Evolutionary conservation across 2,888 invertebrate species (phyloP), one percentile per base, ranked within the genome.

Genomic region (Lasioglossum vierecki): DNA sequence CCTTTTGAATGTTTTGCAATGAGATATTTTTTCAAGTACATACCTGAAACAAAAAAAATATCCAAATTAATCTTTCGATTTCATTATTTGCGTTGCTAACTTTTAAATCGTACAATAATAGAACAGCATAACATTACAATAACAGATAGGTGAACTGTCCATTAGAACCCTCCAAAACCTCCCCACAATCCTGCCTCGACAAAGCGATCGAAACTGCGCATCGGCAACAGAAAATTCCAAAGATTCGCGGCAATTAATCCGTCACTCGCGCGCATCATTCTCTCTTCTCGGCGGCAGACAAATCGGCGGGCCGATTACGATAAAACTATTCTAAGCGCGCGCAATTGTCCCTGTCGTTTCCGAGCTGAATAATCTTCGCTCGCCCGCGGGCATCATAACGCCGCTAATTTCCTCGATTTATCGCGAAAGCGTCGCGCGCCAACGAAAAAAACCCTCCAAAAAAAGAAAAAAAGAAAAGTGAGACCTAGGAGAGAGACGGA

Each of bases 351-450:
- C 26, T 41, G 57, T 41, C 74, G 41, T 26, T 39, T 18, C 74
- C 15, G 68, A 22, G 53, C 9, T 18, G 80, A 80, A 39, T 76
- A 75, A 75, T 76, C 44, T 41, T 22, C 13, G 30, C 30, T 22
- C 63, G 46, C 60, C 75, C 60, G 13, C 46, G 26, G 41, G 44
- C 39, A 41, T 63, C 44, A 49, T n/a, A 72, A 39, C 70, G 41
- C n/a, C 60, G 44, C 75, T 46, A 46, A 72, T 76, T 76, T 63
- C 22, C 81, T 76, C 75, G 46, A 72, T 79, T 75, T 75, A 60
- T 71, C 46, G 68, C 35, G 30, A 71, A 75, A 82, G 39, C 46
- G 18, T 66, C 30, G 63, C 30, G 18, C 70, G 39, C 41, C 39
- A 68, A 39, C 68, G 22, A 68, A 39, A 68, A 30, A 26, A 1